Evolutionary conservation across 1,140 invertebrate genomes (phyloP).

Genomic region (Drosophila tropicalis): DNA sequence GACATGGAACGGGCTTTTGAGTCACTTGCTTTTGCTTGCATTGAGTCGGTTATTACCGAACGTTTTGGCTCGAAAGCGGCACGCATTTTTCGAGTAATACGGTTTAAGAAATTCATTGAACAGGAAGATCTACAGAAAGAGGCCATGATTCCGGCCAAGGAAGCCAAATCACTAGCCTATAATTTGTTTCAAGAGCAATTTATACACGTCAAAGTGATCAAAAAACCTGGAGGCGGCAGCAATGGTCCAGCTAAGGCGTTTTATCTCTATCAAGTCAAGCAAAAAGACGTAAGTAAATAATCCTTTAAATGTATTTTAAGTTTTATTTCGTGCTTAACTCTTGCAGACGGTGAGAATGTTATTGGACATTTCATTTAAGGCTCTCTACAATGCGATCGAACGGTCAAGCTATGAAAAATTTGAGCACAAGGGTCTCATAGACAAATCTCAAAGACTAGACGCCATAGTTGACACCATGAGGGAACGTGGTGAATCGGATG

Average conservation of each 20-base stretch:
- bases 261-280: constrained; percentile 89
- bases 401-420: constrained; percentile 86
- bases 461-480: constrained; percentile 90
- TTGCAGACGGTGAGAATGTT: constrained; percentile 88
- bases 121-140: constrained; percentile 94
- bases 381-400: constrained; percentile 88
- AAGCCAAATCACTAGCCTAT: constrained; percentile 93
- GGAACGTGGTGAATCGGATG: constrained; percentile 88
- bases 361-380: constrained; percentile 90
- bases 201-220: constrained; percentile 84
- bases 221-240: constrained; percentile 83
- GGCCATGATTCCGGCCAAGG: constrained; percentile 94
- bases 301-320: background rate
- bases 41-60: constrained; percentile 91
- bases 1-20: constrained; percentile 87
- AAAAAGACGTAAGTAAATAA: constrained; percentile 77
- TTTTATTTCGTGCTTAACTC: constrained; percentile 23
- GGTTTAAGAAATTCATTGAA: constrained; percentile 91
- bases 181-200: constrained; percentile 92
- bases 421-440: constrained; percentile 90
- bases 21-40: constrained; percentile 87
- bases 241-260: constrained; percentile 87
- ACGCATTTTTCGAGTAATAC: constrained; percentile 93
- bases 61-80: constrained; percentile 93
- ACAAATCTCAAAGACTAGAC: constrained; percentile 93